Evolutionary conservation across 2,888 invertebrate species (phyloP).

Genomic region (Pristionchus mayeri): DNA sequence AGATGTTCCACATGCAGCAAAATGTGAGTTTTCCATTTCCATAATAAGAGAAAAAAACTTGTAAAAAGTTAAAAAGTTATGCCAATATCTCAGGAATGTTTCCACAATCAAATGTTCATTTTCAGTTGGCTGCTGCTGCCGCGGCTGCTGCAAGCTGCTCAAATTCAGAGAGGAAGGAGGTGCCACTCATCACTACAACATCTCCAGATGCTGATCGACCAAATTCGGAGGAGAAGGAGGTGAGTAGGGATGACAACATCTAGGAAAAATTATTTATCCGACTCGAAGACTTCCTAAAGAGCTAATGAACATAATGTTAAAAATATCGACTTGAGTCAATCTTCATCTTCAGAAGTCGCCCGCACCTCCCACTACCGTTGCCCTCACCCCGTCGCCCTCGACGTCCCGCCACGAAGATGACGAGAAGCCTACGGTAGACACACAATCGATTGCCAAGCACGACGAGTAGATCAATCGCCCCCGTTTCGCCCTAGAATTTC

Average conservation of each 20-base stretch:
- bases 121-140: slow-evolving; percentile 15
- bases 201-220: background rate
- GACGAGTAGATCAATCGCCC: slow-evolving; percentile 28
- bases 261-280: too few relatives aligned
- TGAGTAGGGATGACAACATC: background rate
- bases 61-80: too few relatives aligned
- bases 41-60: background rate
- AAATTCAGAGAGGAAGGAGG: background rate
- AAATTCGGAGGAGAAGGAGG: slow-evolving; percentile 8
- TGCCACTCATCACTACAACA: background rate
- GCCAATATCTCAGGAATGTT: background rate
- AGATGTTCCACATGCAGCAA: slow-evolving; percentile 25
- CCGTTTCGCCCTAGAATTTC: background rate
- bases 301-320: too few relatives aligned
- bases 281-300: too few relatives aligned
- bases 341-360: slow-evolving; percentile 15
- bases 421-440: background rate
- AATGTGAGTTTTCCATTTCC: background rate
- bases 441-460: slow-evolving; percentile 16
- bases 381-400: slow-evolving; percentile 18
- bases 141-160: slow-evolving; percentile 9
- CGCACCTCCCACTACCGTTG: slow-evolving; percentile 19
- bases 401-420: slow-evolving; percentile 41
- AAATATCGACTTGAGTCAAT: too few relatives aligned
- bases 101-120: background rate